phyloP scores from a whole-genome alignment of 2,113 vertebrate genomes.

The Ploceus nigricollis region DNA sequence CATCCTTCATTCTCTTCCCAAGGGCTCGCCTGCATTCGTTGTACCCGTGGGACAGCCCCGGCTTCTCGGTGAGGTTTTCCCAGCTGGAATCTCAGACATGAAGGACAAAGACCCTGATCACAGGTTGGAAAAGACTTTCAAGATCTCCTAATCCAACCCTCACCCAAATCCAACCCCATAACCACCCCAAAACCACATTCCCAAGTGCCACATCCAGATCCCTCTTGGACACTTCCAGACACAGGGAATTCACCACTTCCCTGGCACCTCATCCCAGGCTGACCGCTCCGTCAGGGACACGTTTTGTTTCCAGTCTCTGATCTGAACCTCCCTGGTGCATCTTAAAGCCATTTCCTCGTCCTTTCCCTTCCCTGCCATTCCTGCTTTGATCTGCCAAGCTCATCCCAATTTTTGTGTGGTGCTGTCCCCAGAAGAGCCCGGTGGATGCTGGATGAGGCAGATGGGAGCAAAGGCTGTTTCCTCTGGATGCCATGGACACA shows the following conservation, averaged over 20 bases:
- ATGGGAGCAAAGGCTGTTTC: neutral
- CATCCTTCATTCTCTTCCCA: no score
- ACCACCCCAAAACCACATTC: neutral
- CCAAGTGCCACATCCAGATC: neutral
- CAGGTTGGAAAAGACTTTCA: neutral
- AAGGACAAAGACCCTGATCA: neutral
- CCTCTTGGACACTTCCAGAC: neutral
- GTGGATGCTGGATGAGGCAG: accelerated
- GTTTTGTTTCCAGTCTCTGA: neutral
- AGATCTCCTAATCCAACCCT: neutral
- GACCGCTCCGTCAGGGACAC: accelerated
- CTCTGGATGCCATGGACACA: neutral
- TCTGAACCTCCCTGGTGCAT: neutral
- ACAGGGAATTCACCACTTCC: neutral
- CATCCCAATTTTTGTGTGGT: neutral
- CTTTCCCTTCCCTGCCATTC: neutral
- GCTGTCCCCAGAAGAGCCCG: accelerated
- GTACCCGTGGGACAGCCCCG: neutral
- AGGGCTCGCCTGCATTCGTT: no score
- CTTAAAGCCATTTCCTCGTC: neutral
- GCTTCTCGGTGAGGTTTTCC: neutral
- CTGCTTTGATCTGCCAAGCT: neutral
- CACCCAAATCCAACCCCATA: no score
- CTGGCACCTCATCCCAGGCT: neutral
- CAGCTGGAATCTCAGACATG: neutral